Evolutionary conservation across 2,888 invertebrate species (phyloP), one percentile per base, ranked within the genome.

Genomic region (Thyatira batis): DNA sequence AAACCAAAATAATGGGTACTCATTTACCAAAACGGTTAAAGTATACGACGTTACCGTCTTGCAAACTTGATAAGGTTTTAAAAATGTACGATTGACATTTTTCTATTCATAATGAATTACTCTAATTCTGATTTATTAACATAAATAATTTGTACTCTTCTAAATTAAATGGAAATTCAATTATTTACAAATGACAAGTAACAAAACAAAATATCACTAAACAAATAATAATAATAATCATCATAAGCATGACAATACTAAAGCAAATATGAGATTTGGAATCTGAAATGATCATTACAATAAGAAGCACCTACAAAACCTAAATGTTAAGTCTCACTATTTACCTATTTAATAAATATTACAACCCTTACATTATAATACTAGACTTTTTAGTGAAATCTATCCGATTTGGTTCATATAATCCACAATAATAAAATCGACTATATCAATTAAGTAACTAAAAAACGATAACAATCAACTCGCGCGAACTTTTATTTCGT

Each of bases 101-200:
- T 60, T 54, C 56, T 66, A 63, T 70, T 73, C 65, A 76, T 71
- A 67, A 71, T 65, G 63, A 76, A 73, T 78, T 79, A 73, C 73
- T 66, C 71, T 78, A 73, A 72, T 69, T 78, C 71, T 72, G 73
- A 73, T 79, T 78, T 70, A 71, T 77, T 71, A 84, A 82, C 80
- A 81, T 84, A 84, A 87, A 82, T 87, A 85, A 83, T 90, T 90
- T 90, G 90, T 90, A 90, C 90, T 89, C 81, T 87, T 82, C 88
- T 89, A 89, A 84, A 81, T 81, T 82, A 85, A n/a, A 83, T 85
- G 84, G 82, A 89, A 85, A 83, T 81, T 81, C 70, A 78, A 82
- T 82, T 87, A 89, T 85, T 82, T 85, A 87, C 84, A 87, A 48
- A 79, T 81, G 73, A 80, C 74, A 78, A 73, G 78, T 59, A 73